phyloP scores from a whole-genome alignment of 35 echinoderm and acorn worm genomes.

The Apostichopus japonicus region DNA sequence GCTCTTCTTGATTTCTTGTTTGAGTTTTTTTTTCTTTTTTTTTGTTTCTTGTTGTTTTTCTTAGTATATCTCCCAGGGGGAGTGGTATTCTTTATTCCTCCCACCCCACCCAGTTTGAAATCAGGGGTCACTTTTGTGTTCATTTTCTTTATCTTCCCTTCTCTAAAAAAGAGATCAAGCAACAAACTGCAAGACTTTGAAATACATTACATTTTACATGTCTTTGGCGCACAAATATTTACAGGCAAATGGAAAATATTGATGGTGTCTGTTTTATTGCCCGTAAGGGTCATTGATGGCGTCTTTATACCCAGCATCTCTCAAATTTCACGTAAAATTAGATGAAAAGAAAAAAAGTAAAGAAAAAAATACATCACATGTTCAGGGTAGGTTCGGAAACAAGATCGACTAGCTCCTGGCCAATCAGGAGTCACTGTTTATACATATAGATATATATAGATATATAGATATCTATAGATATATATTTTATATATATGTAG shows the following conservation, averaged over 20 bases:
- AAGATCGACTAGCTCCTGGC: background rate
- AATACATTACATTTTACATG: too few species aligned
- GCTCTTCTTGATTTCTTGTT: background rate
- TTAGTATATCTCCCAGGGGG: background rate
- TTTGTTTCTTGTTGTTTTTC: background rate
- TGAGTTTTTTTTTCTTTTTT: background rate
- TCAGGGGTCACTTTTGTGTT: slow-evolving; percentile 1
- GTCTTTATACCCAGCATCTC: background rate
- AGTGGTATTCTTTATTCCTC: slow-evolving; percentile 14
- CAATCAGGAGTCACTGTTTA: background rate
- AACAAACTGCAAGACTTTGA: too few species aligned
- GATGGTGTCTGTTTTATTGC: slow-evolving; percentile 4
- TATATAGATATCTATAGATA: background rate
- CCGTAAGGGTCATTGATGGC: background rate
- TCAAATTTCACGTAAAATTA: background rate
- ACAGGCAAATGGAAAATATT: background rate
- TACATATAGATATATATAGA: too few species aligned
- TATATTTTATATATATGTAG: background rate
- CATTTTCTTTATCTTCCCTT: background rate
- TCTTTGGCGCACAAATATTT: background rate
- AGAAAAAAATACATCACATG: too few species aligned
- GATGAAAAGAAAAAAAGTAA: too few species aligned
- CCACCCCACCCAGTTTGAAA: slow-evolving; percentile 10
- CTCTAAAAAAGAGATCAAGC: too few species aligned
- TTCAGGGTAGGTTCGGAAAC: too few species aligned